phyloP scores from a whole-genome alignment of 1,140 invertebrate genomes.

The Drosophila bocqueti region DNA sequence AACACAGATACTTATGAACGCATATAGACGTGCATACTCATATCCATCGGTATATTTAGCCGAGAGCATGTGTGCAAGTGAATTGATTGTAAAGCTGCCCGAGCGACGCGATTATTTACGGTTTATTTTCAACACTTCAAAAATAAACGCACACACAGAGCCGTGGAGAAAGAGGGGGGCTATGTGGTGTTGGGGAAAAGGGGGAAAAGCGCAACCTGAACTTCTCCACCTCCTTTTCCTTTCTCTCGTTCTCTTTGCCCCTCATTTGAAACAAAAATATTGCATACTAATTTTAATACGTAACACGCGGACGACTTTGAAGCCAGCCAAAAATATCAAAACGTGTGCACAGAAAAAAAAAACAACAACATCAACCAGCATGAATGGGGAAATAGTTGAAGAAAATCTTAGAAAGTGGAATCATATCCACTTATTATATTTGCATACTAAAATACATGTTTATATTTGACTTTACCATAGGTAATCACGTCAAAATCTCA shows the following conservation, averaged over 20 bases:
- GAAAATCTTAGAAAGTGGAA: not conserved
- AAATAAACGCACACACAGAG: constrained; percentile 65
- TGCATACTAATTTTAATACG: constrained; percentile 84
- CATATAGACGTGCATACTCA: constrained; percentile 35
- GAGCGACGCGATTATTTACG: constrained; percentile 78
- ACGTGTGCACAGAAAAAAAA: constrained; percentile 27
- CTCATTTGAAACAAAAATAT: constrained; percentile 72
- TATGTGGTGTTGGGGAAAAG: constrained; percentile 10
- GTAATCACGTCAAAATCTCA: not conserved
- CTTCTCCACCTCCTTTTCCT: constrained; percentile 34
- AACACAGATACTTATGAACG: constrained; percentile 63
- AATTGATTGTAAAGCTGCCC: constrained; percentile 80
- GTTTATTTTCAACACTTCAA: constrained; percentile 82
- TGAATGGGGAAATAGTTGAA: not conserved
- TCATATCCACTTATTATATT: too few species aligned
- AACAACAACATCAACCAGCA: not conserved
- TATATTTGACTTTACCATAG: not conserved
- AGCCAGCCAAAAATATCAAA: constrained; percentile 66
- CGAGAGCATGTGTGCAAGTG: constrained; percentile 68
- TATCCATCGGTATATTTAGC: constrained; percentile 46
- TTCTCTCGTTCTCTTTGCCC: constrained; percentile 19
- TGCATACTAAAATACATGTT: not conserved
- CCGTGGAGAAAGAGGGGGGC: not conserved
- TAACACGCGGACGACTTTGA: constrained; percentile 77
- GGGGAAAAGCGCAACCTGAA: constrained; percentile 62